Base-by-base conservation (phyloP, 2,888 invertebrate genomes). In the Drosophila anomelani region DNA sequence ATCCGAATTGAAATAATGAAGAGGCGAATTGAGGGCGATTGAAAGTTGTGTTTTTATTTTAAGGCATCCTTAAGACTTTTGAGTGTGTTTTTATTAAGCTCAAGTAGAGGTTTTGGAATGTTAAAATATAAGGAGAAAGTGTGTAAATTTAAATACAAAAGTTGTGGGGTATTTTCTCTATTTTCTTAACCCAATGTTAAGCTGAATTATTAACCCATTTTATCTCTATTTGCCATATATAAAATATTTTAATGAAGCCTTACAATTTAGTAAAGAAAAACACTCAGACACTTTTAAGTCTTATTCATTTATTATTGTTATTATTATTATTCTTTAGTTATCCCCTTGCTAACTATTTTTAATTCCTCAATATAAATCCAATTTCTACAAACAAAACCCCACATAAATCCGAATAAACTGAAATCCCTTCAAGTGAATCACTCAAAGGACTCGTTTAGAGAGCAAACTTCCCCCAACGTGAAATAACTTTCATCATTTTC, bases 361-460 rank as follows among this genome's bases (percentile, higher is more conserved):
- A 13, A 20, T 17, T 9, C 8, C 2, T 2, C 5, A 12, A 26
- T 8, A 17, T 10, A 34, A 43, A 46, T n/a, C 15, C 15, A 15
- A 59, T 29, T 59, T n/a, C 3, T 4, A 5, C 20, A 5, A n/a
- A n/a, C n/a, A 39, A 55, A 23, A 17, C n/a, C 9, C 17, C 3
- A 0, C 6, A 34, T 5, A 26, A 47, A 32, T 39, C 23, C 1
- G 5, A n/a, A 38, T 38, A 15, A 58, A n/a, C 10, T 17, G 8
- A 20, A 13, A 12, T 20, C 2, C 8, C 20, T 46, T 15, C 32
- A 39, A 9, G 61, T 49, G 3, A 51, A 76, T 76, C 66, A 61
- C 57, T 55, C 63, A 78, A 78, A 63, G 55, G 60, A 44, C 54
- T 43, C 66, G 60, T 46, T 74, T 56, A 41, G 38, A 44, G 56